phyloP scores from a whole-genome alignment of 37 sponge, comb jelly and placozoan genomes.

The Petrosia ficiformis region DNA sequence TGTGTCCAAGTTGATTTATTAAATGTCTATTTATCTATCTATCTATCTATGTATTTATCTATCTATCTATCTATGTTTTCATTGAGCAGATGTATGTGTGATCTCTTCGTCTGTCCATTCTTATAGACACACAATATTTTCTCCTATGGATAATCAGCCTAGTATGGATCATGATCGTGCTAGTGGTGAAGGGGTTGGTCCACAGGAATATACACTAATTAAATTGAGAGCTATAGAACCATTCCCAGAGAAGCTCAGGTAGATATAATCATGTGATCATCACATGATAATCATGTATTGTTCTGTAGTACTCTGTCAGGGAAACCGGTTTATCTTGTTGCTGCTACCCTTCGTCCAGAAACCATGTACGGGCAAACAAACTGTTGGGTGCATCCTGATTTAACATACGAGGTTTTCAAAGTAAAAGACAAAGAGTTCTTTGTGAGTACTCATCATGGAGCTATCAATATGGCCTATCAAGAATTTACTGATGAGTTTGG shows the following conservation, averaged over 20 bases:
- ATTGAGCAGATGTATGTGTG: too few species aligned
- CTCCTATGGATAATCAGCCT: slow-evolving; percentile 90
- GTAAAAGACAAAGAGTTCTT: slow-evolving; percentile 63
- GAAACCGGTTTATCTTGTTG: slow-evolving; percentile 79
- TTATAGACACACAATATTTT: slow-evolving; percentile 86
- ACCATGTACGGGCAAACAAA: slow-evolving; percentile 99
- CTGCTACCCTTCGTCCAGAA: slow-evolving; percentile 98
- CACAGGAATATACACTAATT: slow-evolving; percentile 98
- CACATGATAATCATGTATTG: neutral
- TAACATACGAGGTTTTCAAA: slow-evolving; percentile 87
- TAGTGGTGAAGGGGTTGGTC: slow-evolving; percentile 96
- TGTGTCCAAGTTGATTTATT: too few species aligned
- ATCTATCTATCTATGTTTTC: too few species aligned
- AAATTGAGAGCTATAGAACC: slow-evolving; percentile 88
- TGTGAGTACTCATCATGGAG: slow-evolving; percentile 75
- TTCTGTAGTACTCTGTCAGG: slow-evolving; percentile 63
- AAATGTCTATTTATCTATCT: too few species aligned
- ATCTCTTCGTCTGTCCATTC: neutral
- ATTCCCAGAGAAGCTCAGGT: slow-evolving; percentile 77
- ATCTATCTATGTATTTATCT: too few species aligned
- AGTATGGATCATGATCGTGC: slow-evolving; percentile 98
- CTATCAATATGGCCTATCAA: slow-evolving; percentile 96
- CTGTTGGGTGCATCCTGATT: slow-evolving; percentile 92
- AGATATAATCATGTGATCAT: neutral
- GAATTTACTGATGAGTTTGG: slow-evolving; percentile 83